Evolutionary conservation across 2,113 vertebrate genomes (phyloP).

Genomic region (Aythya baeri): DNA sequence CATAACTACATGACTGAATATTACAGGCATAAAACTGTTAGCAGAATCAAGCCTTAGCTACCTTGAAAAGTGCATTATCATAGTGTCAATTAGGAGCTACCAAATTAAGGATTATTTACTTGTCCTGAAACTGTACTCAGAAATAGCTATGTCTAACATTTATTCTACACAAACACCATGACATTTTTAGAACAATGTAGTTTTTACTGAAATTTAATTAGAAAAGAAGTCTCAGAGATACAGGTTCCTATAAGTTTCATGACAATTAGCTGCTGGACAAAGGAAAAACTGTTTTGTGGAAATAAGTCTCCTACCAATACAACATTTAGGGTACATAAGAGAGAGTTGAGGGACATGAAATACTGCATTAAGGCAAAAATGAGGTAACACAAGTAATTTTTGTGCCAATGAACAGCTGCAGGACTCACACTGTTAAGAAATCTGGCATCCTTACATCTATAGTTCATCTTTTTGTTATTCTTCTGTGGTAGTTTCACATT

Average conservation of each 20-base stretch:
- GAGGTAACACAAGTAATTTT: background rate
- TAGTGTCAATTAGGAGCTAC: background rate
- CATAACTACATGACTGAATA: background rate
- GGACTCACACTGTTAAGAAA: background rate
- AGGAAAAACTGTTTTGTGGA: background rate
- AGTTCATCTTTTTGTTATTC: background rate
- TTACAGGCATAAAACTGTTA: background rate
- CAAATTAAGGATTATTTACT: background rate
- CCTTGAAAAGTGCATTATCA: background rate
- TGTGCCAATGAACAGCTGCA: background rate
- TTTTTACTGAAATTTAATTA: background rate
- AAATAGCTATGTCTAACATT: background rate
- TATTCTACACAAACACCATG: background rate
- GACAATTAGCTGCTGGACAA: background rate
- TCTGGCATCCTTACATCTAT: background rate
- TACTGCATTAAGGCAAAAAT: background rate
- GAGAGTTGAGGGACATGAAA: background rate
- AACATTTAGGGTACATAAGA: background rate
- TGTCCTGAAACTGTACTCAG: background rate
- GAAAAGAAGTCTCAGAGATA: background rate
- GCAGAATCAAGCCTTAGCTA: background rate
- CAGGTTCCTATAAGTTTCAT: rapidly evolving
- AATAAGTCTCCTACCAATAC: background rate
- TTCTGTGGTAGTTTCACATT: too few species aligned
- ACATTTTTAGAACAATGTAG: rapidly evolving